Evolutionary conservation across 1,140 invertebrate genomes (phyloP), one percentile per base, ranked within the genome.

Genomic region (Venturia canescens): DNA sequence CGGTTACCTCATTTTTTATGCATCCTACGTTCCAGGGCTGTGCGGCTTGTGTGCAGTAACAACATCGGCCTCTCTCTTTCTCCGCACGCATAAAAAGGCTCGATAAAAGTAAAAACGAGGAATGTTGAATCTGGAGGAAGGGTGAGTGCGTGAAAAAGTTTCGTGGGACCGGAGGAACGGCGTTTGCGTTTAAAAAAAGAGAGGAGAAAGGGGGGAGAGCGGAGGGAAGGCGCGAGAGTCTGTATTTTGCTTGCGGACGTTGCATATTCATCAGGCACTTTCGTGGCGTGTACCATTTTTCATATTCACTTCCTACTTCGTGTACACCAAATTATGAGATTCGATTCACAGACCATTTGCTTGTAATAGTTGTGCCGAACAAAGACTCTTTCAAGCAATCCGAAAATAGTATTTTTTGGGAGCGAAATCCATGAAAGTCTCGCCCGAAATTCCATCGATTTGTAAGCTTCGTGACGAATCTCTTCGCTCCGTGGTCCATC

Each of bases 181-280:
- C 13, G 38, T 44, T 44, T 44, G 38, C 38, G 6, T n/a, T 1
- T n/a, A 53, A 53, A 53, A 53, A n/a, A n/a, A 53, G n/a, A 53
- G 48, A 50, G n/a, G n/a, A 53, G n/a, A 53, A 53, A n/a, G 50
- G 11, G 7, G 11, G n/a, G n/a, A 7, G 50, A 53, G 16, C 16
- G 1, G 38, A 44, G 16, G 50, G 18, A 53, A 69, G 16, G n/a
- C 21, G 63, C 27, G 77, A 78, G 50, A 53, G 50, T n/a, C 18
- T 53, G n/a, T 11, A 53, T 53, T 27, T n/a, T 29, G 29, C 66
- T 18, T 16, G n/a, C 16, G 16, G 11, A 1, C 26, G n/a, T 44
- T 79, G 67, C 78, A 79, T 79, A 79, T 79, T 79, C 78, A 79
- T 69, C 63, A 27, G 66, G 18, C 44, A 79, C 78, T 79, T 79